A percentile compares a stretch with the other conserved stretches of the same genome.
Conservation (phyloP, 2,113 vertebrate species). For the Tachuris rubrigastra region DNA sequence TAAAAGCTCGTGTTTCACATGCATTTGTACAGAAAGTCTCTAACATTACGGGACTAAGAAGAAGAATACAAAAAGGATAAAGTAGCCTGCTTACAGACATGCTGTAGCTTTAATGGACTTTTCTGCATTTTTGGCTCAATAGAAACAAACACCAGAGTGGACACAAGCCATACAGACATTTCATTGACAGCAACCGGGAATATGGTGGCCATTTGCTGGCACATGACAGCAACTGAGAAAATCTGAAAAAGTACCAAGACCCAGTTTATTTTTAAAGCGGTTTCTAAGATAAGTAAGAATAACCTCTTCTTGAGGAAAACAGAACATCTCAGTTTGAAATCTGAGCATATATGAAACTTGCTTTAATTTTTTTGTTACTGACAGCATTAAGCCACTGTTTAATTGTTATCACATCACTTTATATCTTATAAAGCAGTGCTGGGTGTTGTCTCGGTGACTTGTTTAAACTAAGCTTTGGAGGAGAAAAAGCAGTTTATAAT, state of each 20-base stretch:
- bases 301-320: background rate
- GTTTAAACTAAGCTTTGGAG: background rate
- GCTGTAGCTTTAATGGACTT: background rate
- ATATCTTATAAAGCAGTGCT: background rate
- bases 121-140: background rate
- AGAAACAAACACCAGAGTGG: background rate
- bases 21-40: background rate
- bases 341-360: background rate
- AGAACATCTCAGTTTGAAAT: background rate
- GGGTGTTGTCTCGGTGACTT: background rate
- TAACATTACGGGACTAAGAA: background rate
- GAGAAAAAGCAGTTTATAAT: background rate
- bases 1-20: background rate
- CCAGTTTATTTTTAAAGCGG: background rate
- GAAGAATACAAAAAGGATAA: background rate
- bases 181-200: background rate
- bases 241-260: background rate
- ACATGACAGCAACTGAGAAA: background rate
- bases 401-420: background rate
- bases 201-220: background rate
- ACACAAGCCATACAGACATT: background rate
- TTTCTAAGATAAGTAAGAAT: background rate
- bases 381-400: background rate
- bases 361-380: background rate
- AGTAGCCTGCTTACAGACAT: background rate